Percentiles rank a stretch among this genome's conserved stretches.
phyloP scores from a whole-genome alignment of 1,140 invertebrate species.

The Papilio xuthus region DNA sequence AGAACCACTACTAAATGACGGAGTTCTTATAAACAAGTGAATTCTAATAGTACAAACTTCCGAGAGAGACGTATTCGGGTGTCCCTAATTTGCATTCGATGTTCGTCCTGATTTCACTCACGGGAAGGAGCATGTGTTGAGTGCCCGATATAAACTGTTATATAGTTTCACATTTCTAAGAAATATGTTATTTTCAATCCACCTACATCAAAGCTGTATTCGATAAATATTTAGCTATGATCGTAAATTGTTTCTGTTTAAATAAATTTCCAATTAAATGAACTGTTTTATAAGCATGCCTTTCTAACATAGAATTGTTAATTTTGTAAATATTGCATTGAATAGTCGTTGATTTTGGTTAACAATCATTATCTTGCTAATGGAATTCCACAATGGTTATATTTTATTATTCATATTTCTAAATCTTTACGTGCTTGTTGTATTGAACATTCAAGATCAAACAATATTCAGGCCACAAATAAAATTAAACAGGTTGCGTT shows the following conservation, averaged over 20 bases:
- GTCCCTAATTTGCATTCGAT: conserved; percentile 26
- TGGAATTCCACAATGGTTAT: conserved; percentile 8
- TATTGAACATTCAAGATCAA: conserved; percentile 8
- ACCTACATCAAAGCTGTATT: conserved; percentile 13
- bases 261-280: background rate
- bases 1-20: conserved; percentile 1
- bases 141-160: conserved; percentile 22
- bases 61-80: conserved; percentile 24
- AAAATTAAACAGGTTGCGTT: background rate
- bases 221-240: conserved; percentile 11
- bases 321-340: background rate
- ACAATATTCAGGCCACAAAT: conserved; percentile 7
- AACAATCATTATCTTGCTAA: conserved; percentile 4
- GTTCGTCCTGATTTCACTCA: conserved; percentile 20
- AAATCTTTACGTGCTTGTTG: background rate
- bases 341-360: background rate
- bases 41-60: conserved; percentile 1
- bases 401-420: conserved; percentile 22
- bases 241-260: conserved; percentile 13
- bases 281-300: background rate
- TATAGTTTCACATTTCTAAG: conserved; percentile 11
- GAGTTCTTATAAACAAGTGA: background rate
- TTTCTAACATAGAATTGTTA: background rate
- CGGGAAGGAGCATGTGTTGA: conserved; percentile 22
- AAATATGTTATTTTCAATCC: conserved; percentile 14